A percentile compares a stretch with the other conserved stretches of the same genome.
Evolutionary conservation across 1,140 invertebrate genomes (phyloP).

Genomic region (Drosophila jambulina): DNA sequence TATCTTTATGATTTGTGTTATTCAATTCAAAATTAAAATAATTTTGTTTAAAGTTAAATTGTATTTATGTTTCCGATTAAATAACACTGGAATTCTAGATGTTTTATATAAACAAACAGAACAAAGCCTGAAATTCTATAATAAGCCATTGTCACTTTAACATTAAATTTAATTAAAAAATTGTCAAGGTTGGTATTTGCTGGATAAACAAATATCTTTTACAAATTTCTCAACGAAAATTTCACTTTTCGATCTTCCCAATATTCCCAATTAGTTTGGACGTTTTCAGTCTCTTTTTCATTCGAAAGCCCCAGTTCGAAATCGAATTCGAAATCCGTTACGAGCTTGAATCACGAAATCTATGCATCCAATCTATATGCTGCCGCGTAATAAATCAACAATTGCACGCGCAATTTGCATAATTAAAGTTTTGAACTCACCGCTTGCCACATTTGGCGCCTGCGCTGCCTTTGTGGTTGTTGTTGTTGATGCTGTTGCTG

Average conservation of each 20-base stretch:
- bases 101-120: not conserved
- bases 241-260: not conserved
- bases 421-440: constrained; percentile 68
- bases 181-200: not conserved
- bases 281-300: no score
- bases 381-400: constrained; percentile 65
- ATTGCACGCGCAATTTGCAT: constrained; percentile 76
- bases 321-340: constrained; percentile 4
- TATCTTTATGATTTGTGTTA: no score
- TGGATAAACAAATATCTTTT: not conserved
- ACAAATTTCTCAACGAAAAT: not conserved
- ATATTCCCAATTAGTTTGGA: not conserved
- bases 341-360: not conserved
- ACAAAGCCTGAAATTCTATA: not conserved
- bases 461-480: constrained; percentile 45
- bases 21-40: no score
- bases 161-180: not conserved
- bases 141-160: no score
- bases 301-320: not conserved
- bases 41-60: no score
- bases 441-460: constrained; percentile 61
- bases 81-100: no score
- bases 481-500: constrained; percentile 48
- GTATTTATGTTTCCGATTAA: no score
- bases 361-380: not conserved